Evolutionary conservation across 2,113 vertebrate genomes (phyloP).

Genomic region (Argyrosomus japonicus): DNA sequence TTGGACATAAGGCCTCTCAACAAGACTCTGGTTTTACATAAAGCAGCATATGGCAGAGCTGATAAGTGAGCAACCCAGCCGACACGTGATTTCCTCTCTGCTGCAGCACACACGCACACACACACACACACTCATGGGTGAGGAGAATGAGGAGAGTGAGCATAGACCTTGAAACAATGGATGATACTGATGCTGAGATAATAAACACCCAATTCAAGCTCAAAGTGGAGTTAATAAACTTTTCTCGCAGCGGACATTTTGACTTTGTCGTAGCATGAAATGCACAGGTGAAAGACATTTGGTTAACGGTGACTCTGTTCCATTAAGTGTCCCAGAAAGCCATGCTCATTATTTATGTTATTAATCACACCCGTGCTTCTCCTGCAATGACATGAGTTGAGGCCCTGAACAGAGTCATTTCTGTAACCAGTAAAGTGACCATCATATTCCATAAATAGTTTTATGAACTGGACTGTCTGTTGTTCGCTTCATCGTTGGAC

Average conservation of each 20-base stretch:
- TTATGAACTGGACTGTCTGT: not conserved
- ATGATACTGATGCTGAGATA: conserved; percentile 6
- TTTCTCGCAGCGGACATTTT: not conserved
- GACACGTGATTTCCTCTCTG: conserved; percentile 49
- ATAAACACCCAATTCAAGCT: not conserved
- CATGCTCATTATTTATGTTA: not conserved
- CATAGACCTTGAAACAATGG: conserved; percentile 24
- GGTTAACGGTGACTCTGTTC: not conserved
- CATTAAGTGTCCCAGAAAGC: not conserved
- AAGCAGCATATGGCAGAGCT: conserved; percentile 68
- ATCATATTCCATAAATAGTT: not conserved
- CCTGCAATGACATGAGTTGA: too few species aligned
- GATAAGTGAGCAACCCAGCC: conserved; percentile 38
- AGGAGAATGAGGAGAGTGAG: not conserved
- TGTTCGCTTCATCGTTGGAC: too few species aligned
- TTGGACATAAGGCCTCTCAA: conserved; percentile 62
- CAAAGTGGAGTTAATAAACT: conserved; percentile 1
- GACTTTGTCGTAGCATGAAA: not conserved
- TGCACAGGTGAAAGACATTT: not conserved
- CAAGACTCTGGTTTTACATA: conserved; percentile 58
- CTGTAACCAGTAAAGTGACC: not conserved
- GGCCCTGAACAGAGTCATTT: not conserved
- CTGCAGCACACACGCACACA: not conserved
- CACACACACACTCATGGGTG: not conserved
- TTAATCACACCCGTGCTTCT: not conserved